Evolutionary conservation across 2,113 vertebrate genomes (phyloP).

Genomic region (Gavialis gangeticus): DNA sequence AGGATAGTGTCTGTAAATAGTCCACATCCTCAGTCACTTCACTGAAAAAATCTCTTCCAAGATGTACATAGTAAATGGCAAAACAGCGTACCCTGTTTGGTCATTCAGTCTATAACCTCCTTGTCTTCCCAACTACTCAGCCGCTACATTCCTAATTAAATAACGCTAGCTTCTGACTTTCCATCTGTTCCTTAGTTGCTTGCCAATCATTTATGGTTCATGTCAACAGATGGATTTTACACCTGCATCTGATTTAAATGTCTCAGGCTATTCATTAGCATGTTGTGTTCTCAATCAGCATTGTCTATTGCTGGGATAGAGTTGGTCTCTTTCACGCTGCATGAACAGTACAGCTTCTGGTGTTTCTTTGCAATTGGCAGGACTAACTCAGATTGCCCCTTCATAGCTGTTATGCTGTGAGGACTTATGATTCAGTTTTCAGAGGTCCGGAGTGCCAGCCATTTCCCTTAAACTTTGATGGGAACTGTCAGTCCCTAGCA

Average conservation of each 20-base stretch:
- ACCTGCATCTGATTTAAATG: neutral
- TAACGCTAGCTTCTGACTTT: neutral
- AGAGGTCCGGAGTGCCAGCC: neutral
- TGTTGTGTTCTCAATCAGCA: neutral
- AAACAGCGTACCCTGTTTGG: fast-evolving
- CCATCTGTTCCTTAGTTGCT: neutral
- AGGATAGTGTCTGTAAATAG: fast-evolving
- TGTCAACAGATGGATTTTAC: neutral
- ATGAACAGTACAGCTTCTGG: neutral
- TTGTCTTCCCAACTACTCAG: neutral
- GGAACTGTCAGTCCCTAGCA: neutral
- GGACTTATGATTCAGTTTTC: neutral
- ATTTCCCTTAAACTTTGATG: neutral
- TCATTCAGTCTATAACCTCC: neutral
- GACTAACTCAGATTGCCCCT: neutral
- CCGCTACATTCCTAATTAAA: neutral
- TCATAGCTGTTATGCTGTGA: neutral
- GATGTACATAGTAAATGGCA: neutral
- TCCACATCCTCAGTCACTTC: neutral
- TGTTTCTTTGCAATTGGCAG: neutral
- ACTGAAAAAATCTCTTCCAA: neutral
- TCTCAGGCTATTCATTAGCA: neutral
- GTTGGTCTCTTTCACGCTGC: neutral
- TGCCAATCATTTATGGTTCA: neutral
- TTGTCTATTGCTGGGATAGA: neutral